Base-by-base conservation (phyloP, 2,888 invertebrate genomes). In the Pristionchus entomophagus region DNA sequence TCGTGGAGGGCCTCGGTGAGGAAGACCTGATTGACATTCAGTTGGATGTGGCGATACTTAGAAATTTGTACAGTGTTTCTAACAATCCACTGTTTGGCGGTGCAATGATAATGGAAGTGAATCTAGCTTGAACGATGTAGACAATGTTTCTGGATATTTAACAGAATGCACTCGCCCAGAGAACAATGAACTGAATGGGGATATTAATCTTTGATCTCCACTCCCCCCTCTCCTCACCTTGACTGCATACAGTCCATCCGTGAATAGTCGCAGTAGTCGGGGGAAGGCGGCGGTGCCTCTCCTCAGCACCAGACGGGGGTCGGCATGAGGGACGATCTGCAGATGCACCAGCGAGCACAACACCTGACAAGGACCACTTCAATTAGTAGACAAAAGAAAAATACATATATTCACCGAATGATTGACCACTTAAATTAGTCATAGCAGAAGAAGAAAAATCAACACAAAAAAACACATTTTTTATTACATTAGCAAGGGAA, bases 1-100 rank as follows among this genome's bases (percentile, higher is more conserved):
- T 96, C 96, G 94, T 97, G 96, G 19, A 99, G 95, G 0, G 97
- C 97, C 0, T 97, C 97, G 3, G 97, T 96, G 35, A 99, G 95
- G 94, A 98, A 99, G 92, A 97, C 96, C 91, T 92, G 73, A 22
- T 86, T 19, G 17, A 38, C 38, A 38, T 77, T 77, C 22, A n/a
- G n/a, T n/a, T n/a, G n/a, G n/a, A n/a, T n/a, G n/a, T n/a, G n/a
- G n/a, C n/a, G n/a, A n/a, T n/a, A n/a, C n/a, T n/a, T n/a, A n/a
- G n/a, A n/a, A n/a, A n/a, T n/a, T n/a, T n/a, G n/a, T n/a, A n/a
- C n/a, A n/a, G n/a, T n/a, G n/a, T n/a, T n/a, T n/a, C n/a, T n/a
- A n/a, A n/a, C n/a, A n/a, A n/a, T n/a, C n/a, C n/a, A n/a, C n/a
- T n/a, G n/a, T n/a, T n/a, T n/a, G n/a, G n/a, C n/a, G n/a, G n/a